These are phyloP conservation scores for Colletes gigas DNA, from an alignment of 1,140 invertebrate genomes.

Conservation along the genomic window DNA sequence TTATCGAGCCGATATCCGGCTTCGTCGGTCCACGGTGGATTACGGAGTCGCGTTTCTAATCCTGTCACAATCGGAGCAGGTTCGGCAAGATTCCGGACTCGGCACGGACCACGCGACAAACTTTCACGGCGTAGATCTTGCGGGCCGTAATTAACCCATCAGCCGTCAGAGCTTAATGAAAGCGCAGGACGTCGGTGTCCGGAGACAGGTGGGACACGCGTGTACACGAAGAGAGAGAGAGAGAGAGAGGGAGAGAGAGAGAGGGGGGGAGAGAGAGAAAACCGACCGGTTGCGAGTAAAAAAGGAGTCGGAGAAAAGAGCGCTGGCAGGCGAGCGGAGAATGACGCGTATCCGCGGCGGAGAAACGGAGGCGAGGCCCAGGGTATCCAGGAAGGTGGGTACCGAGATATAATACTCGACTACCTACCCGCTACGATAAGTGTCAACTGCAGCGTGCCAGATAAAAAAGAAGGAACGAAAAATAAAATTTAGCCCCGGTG, in stretches of 20 bases:
- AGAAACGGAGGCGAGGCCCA: slow-evolving; percentile 37
- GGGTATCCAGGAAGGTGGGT: slow-evolving; percentile 60
- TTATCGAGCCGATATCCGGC: not conserved
- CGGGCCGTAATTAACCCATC: slow-evolving; percentile 72
- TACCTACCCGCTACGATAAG: slow-evolving; percentile 73
- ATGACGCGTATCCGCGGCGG: slow-evolving; percentile 37
- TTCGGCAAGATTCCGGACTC: not conserved
- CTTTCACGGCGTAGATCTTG: slow-evolving; percentile 4
- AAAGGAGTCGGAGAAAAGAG: slow-evolving; percentile 37
- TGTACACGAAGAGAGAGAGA: slow-evolving; percentile 53
- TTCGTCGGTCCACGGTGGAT: not conserved
- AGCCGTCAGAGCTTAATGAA: slow-evolving; percentile 74
- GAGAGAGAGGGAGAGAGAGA: slow-evolving; percentile 9
- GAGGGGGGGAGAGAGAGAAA: slow-evolving; percentile 18
- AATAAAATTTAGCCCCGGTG: slow-evolving; percentile 76
- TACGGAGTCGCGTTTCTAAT: not conserved
- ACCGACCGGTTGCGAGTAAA: slow-evolving; percentile 31
- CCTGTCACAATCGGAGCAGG: not conserved
- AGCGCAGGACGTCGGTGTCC: slow-evolving; percentile 65
- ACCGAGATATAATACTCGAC: slow-evolving; percentile 69
- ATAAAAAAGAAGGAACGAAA: slow-evolving; percentile 78
- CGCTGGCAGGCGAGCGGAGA: slow-evolving; percentile 45
- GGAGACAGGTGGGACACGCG: slow-evolving; percentile 73
- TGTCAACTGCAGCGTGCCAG: slow-evolving; percentile 80
- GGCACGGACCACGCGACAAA: not conserved